A percentile compares a stretch with the other conserved stretches of the same genome.
phyloP scores from a whole-genome alignment of 2,113 vertebrate species.

The Macroglossus sobrinus region DNA sequence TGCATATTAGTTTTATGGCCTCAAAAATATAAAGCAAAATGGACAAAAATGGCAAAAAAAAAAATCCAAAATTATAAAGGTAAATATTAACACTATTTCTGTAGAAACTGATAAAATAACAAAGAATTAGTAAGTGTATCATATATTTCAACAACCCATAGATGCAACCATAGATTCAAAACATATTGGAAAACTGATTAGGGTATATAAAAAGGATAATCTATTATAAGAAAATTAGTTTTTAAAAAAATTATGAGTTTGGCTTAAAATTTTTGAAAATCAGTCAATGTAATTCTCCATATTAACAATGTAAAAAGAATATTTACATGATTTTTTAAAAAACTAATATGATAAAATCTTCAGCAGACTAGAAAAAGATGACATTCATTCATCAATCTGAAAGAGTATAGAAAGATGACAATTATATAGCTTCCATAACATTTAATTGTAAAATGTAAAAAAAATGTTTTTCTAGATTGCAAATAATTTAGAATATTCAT shows the following conservation, averaged over 20 bases:
- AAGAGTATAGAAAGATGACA: background rate
- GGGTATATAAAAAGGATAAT: background rate
- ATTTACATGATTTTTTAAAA: background rate
- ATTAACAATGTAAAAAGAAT: background rate
- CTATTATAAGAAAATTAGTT: background rate
- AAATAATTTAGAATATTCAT: background rate
- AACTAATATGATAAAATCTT: background rate
- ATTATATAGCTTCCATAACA: background rate
- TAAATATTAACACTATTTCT: background rate
- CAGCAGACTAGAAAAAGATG: background rate
- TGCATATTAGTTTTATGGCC: background rate
- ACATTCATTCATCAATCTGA: background rate
- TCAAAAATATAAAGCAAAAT: background rate
- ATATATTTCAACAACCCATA: background rate
- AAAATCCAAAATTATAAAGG: background rate
- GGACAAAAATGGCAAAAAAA: background rate
- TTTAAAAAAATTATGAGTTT: background rate
- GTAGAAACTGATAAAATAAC: background rate
- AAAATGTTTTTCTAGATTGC: background rate
- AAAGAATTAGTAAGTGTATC: background rate
- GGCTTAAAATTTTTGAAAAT: background rate
- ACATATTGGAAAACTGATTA: background rate
- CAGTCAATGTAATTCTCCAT: background rate
- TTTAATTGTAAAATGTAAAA: background rate
- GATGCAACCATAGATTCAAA: background rate